These are phyloP conservation scores for Sminthurides aquaticus DNA, from an alignment of 2,888 invertebrate species.

Conservation along the genomic window DNA sequence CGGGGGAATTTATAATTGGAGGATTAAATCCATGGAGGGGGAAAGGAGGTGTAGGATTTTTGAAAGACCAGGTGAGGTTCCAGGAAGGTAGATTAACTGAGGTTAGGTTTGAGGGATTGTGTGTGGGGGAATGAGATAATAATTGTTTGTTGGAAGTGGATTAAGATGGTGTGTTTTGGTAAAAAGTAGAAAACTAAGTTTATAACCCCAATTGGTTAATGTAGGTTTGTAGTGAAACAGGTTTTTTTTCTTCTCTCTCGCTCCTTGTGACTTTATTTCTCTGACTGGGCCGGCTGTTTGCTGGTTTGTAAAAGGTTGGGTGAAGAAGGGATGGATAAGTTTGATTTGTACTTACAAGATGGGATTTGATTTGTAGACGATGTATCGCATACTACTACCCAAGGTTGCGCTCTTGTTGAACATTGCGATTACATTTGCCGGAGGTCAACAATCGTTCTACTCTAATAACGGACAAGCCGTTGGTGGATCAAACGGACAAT, in stretches of 20 bases:
- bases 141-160: background rate
- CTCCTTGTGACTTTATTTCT: slow-evolving; percentile 5
- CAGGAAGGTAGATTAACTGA: no score
- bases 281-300: background rate
- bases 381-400: slow-evolving; percentile 21
- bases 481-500: background rate
- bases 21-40: no score
- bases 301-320: no score
- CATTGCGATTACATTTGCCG: slow-evolving; percentile 12
- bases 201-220: slow-evolving; percentile 24
- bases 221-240: slow-evolving; percentile 27
- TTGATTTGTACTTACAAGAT: background rate
- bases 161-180: background rate
- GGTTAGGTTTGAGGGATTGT: no score
- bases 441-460: slow-evolving; percentile 22
- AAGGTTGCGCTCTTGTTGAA: slow-evolving; percentile 12
- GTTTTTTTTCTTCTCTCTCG: slow-evolving; percentile 11
- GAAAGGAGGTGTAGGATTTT: no score
- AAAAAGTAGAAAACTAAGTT: slow-evolving; percentile 25
- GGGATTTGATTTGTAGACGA: slow-evolving; percentile 14
- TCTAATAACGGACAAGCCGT: slow-evolving; percentile 15
- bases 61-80: no score
- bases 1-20: no score
- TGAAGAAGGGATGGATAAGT: background rate
- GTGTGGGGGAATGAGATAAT: background rate